These are phyloP conservation scores for Colletes gigas DNA, from an alignment of 1,140 invertebrate genomes.

Conservation along the genomic window DNA sequence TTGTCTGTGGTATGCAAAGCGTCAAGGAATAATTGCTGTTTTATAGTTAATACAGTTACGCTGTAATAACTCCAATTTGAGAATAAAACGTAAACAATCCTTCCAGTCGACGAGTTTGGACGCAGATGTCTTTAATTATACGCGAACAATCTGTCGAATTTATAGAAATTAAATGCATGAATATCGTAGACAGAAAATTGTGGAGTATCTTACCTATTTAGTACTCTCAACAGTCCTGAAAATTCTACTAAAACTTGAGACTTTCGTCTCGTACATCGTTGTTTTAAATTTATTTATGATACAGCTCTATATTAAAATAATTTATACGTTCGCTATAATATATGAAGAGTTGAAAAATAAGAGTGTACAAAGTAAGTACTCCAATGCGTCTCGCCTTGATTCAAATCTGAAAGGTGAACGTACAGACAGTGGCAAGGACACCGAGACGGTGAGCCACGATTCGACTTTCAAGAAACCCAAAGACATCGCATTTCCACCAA, in stretches of 20 bases:
- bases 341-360: too few species aligned
- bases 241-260: too few species aligned
- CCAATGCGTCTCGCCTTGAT: neutral
- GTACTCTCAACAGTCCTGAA: too few species aligned
- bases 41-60: neutral
- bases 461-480: too few species aligned
- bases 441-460: neutral
- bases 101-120: neutral
- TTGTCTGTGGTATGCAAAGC: neutral
- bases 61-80: neutral
- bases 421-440: constrained; percentile 20
- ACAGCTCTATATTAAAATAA: too few species aligned
- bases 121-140: neutral
- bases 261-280: neutral
- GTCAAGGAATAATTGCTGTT: neutral
- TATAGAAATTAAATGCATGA: neutral
- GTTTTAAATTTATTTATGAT: neutral
- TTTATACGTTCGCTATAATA: too few species aligned
- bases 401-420: constrained; percentile 11
- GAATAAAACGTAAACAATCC: neutral
- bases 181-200: neutral
- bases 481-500: too few species aligned
- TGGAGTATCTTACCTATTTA: too few species aligned
- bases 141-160: neutral
- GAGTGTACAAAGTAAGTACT: neutral